These are phyloP conservation scores for Drosophila varians DNA, from an alignment of 1,140 invertebrate genomes.

Conservation along the genomic window DNA sequence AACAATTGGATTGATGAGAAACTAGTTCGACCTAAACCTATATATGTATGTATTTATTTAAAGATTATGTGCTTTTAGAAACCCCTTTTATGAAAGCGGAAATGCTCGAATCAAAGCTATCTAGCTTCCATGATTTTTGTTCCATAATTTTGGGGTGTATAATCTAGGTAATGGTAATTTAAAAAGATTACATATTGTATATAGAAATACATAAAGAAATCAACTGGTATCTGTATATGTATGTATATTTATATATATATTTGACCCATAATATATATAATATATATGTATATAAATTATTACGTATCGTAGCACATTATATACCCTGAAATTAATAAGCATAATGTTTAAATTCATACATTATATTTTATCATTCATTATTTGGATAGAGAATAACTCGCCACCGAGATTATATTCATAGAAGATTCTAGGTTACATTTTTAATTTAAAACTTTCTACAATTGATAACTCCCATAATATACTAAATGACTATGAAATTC, in stretches of 20 bases:
- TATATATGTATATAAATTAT: background rate
- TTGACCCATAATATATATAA: background rate
- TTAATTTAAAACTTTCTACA: constrained; percentile 54
- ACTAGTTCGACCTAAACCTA: background rate
- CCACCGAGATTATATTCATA: constrained; percentile 76
- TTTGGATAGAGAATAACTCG: constrained; percentile 69
- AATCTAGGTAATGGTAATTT: background rate
- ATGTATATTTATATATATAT: constrained; percentile 27
- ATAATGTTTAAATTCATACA: background rate
- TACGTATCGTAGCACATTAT: background rate
- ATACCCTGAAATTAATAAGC: background rate
- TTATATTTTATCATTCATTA: constrained; percentile 47
- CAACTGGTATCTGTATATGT: constrained; percentile 29
- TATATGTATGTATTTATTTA: background rate
- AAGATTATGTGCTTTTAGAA: background rate
- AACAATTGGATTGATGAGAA: background rate
- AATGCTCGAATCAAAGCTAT: background rate
- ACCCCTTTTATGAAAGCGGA: background rate
- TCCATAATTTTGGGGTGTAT: background rate
- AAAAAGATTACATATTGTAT: background rate
- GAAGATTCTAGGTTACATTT: constrained; percentile 41
- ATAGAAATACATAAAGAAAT: too few species aligned
- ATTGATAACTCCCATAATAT: constrained; percentile 19
- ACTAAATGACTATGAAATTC: constrained; percentile 43
- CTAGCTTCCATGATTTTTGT: background rate